Evolutionary conservation across 2,113 vertebrate species (phyloP).

Genomic region (Dasyurus viverrinus): DNA sequence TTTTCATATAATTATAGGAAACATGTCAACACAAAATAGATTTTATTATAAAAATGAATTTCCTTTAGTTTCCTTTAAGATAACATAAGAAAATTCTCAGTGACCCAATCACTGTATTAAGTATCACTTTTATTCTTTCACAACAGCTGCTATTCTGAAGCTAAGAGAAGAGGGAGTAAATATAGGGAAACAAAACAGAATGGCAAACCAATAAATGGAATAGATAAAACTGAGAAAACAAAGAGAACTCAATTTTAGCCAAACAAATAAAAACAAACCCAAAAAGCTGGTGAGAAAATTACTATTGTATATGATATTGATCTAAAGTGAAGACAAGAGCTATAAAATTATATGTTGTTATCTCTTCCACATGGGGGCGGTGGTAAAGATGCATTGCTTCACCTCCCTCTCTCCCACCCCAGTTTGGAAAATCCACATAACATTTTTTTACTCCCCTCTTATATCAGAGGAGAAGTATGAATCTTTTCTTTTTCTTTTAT

Average conservation of each 20-base stretch:
- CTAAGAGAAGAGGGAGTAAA: background rate
- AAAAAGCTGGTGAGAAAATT: background rate
- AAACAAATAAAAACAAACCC: too few relatives aligned
- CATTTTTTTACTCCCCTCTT: too few relatives aligned
- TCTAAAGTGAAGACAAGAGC: background rate
- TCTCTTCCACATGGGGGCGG: background rate
- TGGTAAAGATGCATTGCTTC: too few relatives aligned
- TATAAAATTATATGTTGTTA: background rate
- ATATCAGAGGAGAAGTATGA: too few relatives aligned
- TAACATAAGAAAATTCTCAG: background rate
- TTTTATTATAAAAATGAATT: background rate
- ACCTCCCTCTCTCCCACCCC: too few relatives aligned
- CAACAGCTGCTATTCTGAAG: background rate
- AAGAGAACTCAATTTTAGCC: background rate
- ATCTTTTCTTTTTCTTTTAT: too few relatives aligned
- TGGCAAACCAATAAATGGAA: background rate
- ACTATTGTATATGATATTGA: background rate
- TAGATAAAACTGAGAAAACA: background rate
- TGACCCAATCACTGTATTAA: background rate
- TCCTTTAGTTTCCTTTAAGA: background rate
- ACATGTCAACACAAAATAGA: background rate
- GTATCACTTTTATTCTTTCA: background rate
- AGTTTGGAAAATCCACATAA: too few relatives aligned
- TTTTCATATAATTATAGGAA: background rate
- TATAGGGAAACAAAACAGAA: background rate